phyloP scores from a whole-genome alignment of 2,888 invertebrate genomes.

The Liodrosophila aerea region DNA sequence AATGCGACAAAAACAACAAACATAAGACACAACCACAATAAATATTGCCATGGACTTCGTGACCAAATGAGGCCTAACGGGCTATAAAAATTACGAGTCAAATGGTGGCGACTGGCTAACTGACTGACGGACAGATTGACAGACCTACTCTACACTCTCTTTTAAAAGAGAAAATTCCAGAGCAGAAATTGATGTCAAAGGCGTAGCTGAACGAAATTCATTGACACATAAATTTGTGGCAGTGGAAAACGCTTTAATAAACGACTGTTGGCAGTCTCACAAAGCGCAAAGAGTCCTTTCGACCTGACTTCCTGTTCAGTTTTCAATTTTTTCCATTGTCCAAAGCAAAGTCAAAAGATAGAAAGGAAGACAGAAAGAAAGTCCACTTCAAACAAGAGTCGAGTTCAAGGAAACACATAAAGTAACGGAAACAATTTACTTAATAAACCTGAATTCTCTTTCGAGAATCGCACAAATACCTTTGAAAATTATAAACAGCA shows the following conservation, averaged over 20 bases:
- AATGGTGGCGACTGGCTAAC: slow-evolving; percentile 45
- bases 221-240: slow-evolving; percentile 59
- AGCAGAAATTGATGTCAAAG: slow-evolving; percentile 57
- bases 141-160: too few species aligned
- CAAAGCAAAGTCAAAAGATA: slow-evolving; percentile 14
- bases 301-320: slow-evolving; percentile 39
- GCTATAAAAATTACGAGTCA: slow-evolving; percentile 61
- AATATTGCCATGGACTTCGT: slow-evolving; percentile 37
- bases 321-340: slow-evolving; percentile 28
- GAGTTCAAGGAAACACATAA: slow-evolving; percentile 54
- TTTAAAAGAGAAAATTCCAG: slow-evolving; percentile 51
- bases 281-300: slow-evolving; percentile 18
- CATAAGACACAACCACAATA: too few species aligned
- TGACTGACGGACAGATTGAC: slow-evolving; percentile 9
- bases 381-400: slow-evolving; percentile 48
- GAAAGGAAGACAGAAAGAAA: slow-evolving; percentile 1
- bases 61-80: slow-evolving; percentile 62
- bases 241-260: slow-evolving; percentile 57
- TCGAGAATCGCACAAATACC: slow-evolving; percentile 41
- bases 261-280: slow-evolving; percentile 11
- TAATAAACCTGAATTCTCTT: slow-evolving; percentile 55
- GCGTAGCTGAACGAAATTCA: slow-evolving; percentile 51
- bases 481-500: slow-evolving; percentile 56
- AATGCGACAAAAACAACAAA: slow-evolving; percentile 27
- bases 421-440: slow-evolving; percentile 69